phyloP scores from a whole-genome alignment of 2,888 invertebrate species.

The Lasioglossum marginatum region DNA sequence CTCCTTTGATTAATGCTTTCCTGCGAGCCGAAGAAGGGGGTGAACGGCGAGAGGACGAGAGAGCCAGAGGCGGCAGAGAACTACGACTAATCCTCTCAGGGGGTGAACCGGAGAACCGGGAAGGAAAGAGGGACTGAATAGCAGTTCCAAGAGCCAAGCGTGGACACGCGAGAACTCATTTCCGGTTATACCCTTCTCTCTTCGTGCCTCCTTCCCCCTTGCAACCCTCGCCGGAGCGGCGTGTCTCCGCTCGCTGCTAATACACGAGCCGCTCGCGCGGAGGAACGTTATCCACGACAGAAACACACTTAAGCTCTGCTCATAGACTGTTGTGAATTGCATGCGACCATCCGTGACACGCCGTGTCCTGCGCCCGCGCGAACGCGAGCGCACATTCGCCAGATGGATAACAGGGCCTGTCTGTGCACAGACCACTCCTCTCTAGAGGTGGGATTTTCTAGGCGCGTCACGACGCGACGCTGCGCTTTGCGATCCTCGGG shows the following conservation, averaged over 20 bases:
- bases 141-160: constrained; percentile 72
- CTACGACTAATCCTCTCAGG: constrained; percentile 70
- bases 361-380: constrained; percentile 26
- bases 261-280: constrained; percentile 37
- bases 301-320: constrained; percentile 48
- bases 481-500: background rate
- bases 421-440: background rate
- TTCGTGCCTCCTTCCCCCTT: constrained; percentile 9
- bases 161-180: constrained; percentile 81
- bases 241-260: constrained; percentile 32
- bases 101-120: constrained; percentile 49
- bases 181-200: constrained; percentile 71
- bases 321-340: constrained; percentile 57
- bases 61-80: constrained; percentile 45
- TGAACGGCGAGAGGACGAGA: constrained; percentile 16
- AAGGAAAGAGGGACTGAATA: constrained; percentile 58
- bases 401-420: background rate
- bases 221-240: background rate
- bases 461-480: too few species aligned
- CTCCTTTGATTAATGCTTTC: constrained; percentile 81
- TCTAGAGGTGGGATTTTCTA: background rate
- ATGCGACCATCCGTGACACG: constrained; percentile 58
- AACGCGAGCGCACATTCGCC: background rate
- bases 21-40: constrained; percentile 60
- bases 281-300: constrained; percentile 37